A percentile compares a stretch with the other conserved stretches of the same genome.
Conservation (phyloP, 2,113 vertebrate genomes). For the Spheniscus mendiculus region DNA sequence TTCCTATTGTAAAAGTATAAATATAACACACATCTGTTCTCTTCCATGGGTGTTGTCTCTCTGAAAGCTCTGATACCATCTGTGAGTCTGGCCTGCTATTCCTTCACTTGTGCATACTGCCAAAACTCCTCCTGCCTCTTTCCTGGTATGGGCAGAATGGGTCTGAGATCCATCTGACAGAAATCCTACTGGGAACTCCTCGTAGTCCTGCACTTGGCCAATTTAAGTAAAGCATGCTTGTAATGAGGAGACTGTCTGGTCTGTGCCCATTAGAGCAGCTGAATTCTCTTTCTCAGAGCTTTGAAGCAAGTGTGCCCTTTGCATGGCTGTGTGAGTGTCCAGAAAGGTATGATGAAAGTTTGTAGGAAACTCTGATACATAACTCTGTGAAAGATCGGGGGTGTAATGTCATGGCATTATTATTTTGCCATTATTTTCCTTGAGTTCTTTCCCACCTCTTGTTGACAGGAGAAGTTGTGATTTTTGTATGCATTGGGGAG, state of each 20-base stretch:
- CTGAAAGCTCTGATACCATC: background rate
- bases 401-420: background rate
- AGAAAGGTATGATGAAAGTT: background rate
- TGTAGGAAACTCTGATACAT: background rate
- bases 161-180: background rate
- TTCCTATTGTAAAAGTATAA: background rate
- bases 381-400: background rate
- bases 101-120: background rate
- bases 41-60: background rate
- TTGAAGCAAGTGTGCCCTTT: background rate
- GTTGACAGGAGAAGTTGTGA: background rate
- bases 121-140: background rate
- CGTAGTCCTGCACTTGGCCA: background rate
- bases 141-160: background rate
- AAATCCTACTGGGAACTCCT: background rate
- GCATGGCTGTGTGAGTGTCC: background rate
- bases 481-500: background rate
- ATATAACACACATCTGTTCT: background rate
- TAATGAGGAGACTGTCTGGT: background rate
- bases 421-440: background rate
- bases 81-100: background rate
- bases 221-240: background rate
- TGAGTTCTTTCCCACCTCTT: background rate
- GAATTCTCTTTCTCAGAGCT: background rate
- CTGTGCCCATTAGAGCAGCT: background rate